These are phyloP conservation scores for Melinaea menophilus DNA, from an alignment of 2,888 invertebrate genomes.

Conservation along the genomic window DNA sequence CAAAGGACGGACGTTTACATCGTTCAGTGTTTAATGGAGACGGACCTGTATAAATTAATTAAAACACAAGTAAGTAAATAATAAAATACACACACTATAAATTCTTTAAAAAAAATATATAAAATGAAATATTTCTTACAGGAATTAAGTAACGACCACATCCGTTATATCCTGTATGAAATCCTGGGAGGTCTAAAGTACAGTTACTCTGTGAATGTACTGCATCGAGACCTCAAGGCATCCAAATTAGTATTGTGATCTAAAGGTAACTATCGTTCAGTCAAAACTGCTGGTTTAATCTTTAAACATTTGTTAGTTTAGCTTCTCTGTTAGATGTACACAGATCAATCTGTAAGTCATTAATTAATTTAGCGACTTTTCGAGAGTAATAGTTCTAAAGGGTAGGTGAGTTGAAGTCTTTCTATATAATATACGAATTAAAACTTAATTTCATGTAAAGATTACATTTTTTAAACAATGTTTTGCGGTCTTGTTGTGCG, in stretches of 20 bases:
- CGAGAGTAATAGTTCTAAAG: background rate
- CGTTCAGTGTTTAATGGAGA: constrained; percentile 99
- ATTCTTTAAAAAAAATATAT: background rate
- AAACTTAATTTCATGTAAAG: background rate
- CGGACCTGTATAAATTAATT: constrained; percentile 99
- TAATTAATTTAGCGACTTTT: background rate
- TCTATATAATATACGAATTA: too few relatives aligned
- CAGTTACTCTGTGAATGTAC: constrained; percentile 99
- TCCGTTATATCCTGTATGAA: constrained; percentile 99
- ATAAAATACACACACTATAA: background rate
- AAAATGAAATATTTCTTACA: constrained; percentile 67
- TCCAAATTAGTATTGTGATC: constrained; percentile 98
- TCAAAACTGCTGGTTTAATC: too few relatives aligned
- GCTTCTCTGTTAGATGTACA: too few relatives aligned
- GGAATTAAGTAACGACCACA: constrained; percentile 99
- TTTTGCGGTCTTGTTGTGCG: constrained; percentile 2
- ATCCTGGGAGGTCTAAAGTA: constrained; percentile 98
- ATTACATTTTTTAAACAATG: background rate
- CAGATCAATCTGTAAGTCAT: background rate
- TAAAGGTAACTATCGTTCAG: constrained; percentile 85
- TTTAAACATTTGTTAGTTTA: too few relatives aligned
- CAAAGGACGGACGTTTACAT: constrained; percentile 99
- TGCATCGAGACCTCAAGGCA: constrained; percentile 98
- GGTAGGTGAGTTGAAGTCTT: too few relatives aligned
- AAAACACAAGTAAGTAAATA: constrained; percentile 91